Evolutionary conservation across 2,888 invertebrate species (phyloP), one percentile per base, ranked within the genome.

Genomic region (Crossocerus cetratus): DNA sequence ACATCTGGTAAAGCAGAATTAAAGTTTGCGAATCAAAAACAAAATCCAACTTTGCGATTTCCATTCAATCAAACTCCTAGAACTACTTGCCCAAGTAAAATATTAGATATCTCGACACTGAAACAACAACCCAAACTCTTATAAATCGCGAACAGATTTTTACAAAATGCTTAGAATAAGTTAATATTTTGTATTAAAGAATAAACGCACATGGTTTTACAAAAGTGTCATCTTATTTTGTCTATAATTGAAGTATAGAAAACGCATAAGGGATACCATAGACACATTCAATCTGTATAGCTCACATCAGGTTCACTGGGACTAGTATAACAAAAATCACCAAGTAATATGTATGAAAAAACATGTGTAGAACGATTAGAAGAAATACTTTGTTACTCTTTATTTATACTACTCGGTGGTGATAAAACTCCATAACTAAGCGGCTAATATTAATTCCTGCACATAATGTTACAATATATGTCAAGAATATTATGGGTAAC

Each of bases 401-500:
- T 79, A 67, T 69, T 90, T 92, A 94, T 83, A 95, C 92, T 70
- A 97, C 95, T 89, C 97, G 92, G 88, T 95, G 94, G 78, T 94
- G 93, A 90, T 98, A 98, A 90, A 97, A 98, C 84, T 94, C 91
- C 91, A 97, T 95, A 78, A 98, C 93, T 85, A 94, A 93, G 60
- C 93, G 92, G 81, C 96, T 97, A 65, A 98, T 93, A 91, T 99
- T 98, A 93, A 96, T 95, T 63, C 95, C 94, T 69, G 94, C 92
- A 11, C 94, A 92, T 66, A 98, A 90, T 0, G 96, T 95, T 21
- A 95, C 91, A 60, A 98, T 90, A 91, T 96, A 99, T 60, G 95
- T 89, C 14, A 98, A 86, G 78, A 96, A 91, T 65, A 97, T 91
- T 55, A 95, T 91, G 1, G 98, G 96, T 75, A 99, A 91, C 2